phyloP scores from a whole-genome alignment of 2,888 invertebrate species.

The Hirtodrosophila confusa region DNA sequence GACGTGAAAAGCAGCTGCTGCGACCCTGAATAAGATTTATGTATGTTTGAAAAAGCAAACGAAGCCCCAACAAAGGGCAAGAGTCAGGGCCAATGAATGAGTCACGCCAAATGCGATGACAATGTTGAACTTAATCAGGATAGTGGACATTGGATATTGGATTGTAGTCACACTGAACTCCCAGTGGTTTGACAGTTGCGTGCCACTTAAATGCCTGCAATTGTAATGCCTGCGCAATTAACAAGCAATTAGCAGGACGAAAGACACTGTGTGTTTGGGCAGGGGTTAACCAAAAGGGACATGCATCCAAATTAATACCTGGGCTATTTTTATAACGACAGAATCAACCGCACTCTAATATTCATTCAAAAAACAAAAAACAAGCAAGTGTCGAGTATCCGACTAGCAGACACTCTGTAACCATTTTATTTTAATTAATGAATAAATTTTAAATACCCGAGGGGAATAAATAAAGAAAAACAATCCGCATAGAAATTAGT shows the following conservation, averaged over 20 bases:
- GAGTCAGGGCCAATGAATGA: constrained; percentile 34
- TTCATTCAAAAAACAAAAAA: no score
- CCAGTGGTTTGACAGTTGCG: constrained; percentile 35
- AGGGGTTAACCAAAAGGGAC: constrained; percentile 15
- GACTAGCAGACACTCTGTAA: no score
- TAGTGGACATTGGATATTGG: neutral
- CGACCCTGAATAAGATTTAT: constrained; percentile 55
- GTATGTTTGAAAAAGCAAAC: constrained; percentile 17
- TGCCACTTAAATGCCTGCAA: constrained; percentile 34
- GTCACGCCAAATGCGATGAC: constrained; percentile 14
- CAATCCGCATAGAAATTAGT: no score
- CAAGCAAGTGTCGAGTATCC: no score
- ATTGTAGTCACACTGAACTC: constrained; percentile 24
- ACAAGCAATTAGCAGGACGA: constrained; percentile 40
- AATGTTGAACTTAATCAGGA: constrained; percentile 2
- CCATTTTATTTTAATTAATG: no score
- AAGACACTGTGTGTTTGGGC: neutral
- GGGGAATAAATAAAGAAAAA: no score
- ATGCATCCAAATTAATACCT: constrained; percentile 15
- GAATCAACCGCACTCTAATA: no score
- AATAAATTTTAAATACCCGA: no score
- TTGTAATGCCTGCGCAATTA: constrained; percentile 46
- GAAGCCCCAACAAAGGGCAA: constrained; percentile 20
- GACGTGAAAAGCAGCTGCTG: constrained; percentile 29
- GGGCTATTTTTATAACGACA: constrained; percentile 7